Evolutionary conservation across 2,888 invertebrate species (phyloP).

Genomic region (Nomada fucata): DNA sequence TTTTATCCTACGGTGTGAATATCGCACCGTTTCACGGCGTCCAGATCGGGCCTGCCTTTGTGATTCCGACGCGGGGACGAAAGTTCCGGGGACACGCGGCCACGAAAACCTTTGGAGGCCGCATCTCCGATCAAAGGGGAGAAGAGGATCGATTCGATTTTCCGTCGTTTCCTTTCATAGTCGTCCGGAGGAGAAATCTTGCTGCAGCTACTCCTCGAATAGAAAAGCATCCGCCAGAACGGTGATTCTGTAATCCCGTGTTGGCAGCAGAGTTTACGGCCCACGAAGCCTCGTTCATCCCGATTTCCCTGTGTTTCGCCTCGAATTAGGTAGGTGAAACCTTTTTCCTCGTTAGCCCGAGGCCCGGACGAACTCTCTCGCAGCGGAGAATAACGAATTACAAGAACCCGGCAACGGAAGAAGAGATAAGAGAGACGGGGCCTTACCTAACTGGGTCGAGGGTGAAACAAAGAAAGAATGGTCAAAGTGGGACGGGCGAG

Average conservation of each 20-base stretch:
- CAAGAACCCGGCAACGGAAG: conserved; percentile 46
- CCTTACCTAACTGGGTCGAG: conserved; percentile 67
- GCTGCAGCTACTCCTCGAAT: not conserved
- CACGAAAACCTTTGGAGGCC: not conserved
- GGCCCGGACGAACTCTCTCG: conserved; percentile 16
- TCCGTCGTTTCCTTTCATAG: not conserved
- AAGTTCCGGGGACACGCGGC: not conserved
- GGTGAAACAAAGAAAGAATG: conserved; percentile 62
- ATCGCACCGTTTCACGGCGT: conserved; percentile 78
- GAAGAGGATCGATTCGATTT: not conserved
- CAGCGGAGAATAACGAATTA: conserved; percentile 52
- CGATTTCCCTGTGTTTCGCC: conserved; percentile 44
- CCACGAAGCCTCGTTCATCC: conserved; percentile 12
- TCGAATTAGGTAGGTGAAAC: conserved; percentile 61
- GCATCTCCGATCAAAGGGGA: not conserved
- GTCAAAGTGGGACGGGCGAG: conserved; percentile 42
- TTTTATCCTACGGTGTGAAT: conserved; percentile 79
- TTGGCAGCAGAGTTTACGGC: conserved; percentile 41
- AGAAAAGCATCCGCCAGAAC: too few relatives aligned
- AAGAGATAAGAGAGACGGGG: conserved; percentile 58
- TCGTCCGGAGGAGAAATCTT: not conserved
- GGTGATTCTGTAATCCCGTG: conserved; percentile 28
- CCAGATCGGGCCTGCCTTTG: conserved; percentile 66
- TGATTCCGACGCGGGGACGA: conserved; percentile 44
- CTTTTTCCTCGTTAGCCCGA: conserved; percentile 58